Conservation (phyloP, 1,140 invertebrate species). For the Cotesia vestalis region DNA sequence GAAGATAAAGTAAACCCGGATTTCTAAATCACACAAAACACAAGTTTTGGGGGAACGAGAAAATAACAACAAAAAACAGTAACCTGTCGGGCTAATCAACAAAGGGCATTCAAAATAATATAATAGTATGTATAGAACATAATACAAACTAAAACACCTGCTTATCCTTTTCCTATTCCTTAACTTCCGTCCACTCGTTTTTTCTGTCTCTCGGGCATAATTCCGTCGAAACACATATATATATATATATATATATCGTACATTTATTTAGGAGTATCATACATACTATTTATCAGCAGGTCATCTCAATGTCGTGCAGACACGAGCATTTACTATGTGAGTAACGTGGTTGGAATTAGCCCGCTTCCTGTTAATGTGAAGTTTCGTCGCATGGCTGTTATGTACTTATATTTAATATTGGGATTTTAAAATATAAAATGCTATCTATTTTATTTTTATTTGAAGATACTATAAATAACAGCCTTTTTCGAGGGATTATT, state of each 20-base stretch:
- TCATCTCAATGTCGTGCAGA: conserved; percentile 11
- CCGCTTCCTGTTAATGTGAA: conserved; percentile 25
- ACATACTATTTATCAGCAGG: conserved; percentile 7
- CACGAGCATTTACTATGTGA: not conserved
- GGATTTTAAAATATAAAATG: conserved; percentile 7
- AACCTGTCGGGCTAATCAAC: conserved; percentile 8
- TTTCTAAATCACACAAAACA: not conserved
- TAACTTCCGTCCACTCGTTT: conserved; percentile 14
- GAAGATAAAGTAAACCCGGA: not conserved
- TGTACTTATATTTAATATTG: not conserved
- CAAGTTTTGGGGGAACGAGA: not conserved
- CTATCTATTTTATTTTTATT: too few species aligned
- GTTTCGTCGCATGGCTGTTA: conserved; percentile 10
- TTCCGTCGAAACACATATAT: not conserved
- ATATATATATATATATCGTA: too few species aligned
- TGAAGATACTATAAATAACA: not conserved
- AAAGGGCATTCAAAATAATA: not conserved
- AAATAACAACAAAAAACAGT: not conserved
- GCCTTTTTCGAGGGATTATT: too few species aligned
- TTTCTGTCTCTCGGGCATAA: conserved; percentile 10
- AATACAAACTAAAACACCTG: not conserved
- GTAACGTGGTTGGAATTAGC: conserved; percentile 26
- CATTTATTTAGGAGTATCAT: not conserved
- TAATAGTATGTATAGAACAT: not conserved
- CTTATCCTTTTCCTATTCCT: conserved; percentile 12